Conservation (phyloP, 92 coral and sea anemone species). For the Bergia puertoricense region DNA sequence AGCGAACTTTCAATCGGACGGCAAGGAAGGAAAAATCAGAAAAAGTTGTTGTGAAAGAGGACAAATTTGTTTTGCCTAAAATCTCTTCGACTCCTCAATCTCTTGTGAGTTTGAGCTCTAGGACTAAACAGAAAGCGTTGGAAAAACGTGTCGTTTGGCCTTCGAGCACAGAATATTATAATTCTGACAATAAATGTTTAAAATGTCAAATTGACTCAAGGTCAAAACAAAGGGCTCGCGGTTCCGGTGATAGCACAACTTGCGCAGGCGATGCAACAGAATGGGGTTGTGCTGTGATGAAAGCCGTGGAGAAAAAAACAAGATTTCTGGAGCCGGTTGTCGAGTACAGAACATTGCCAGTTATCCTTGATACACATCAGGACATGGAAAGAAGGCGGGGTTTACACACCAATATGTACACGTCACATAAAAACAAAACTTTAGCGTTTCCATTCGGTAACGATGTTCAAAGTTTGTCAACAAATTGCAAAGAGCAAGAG, state of each 20-base stretch:
- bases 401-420: neutral
- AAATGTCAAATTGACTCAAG: neutral
- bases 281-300: neutral
- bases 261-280: neutral
- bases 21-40: neutral
- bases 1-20: neutral
- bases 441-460: neutral
- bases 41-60: neutral
- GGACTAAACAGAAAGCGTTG: neutral
- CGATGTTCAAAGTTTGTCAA: neutral
- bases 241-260: neutral
- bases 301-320: neutral
- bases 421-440: neutral
- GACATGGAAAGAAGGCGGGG: neutral
- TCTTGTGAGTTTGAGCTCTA: constrained; percentile 13
- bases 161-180: neutral
- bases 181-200: neutral
- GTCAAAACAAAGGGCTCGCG: neutral
- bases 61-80: neutral
- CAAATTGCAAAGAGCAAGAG: constrained; percentile 3
- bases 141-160: neutral
- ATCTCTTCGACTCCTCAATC: constrained; percentile 2
- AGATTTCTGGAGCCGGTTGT: neutral
- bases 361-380: neutral
- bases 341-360: constrained; percentile 22